These are phyloP conservation scores for Keiferia lycopersicella DNA, from an alignment of 2,888 invertebrate genomes.

Conservation along the genomic window DNA sequence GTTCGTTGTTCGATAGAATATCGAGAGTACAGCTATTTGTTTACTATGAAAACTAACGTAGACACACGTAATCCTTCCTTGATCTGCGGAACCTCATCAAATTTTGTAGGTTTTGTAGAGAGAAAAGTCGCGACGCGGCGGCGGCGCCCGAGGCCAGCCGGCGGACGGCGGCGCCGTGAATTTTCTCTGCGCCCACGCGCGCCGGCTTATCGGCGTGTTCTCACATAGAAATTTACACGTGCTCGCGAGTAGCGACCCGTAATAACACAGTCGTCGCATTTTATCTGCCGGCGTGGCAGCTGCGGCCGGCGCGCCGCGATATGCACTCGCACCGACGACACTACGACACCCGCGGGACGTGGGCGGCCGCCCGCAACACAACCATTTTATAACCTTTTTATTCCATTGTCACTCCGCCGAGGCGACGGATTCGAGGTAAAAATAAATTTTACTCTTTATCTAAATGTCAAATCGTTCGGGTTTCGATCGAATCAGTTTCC, in stretches of 20 bases:
- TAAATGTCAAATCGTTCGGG: slow-evolving; percentile 81
- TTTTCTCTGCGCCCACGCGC: slow-evolving; percentile 68
- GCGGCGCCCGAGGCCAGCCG: slow-evolving; percentile 37
- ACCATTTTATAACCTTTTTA: slow-evolving; percentile 80
- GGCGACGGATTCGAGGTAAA: slow-evolving; percentile 69
- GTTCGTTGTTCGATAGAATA: background rate
- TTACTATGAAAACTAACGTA: slow-evolving; percentile 7
- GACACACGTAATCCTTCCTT: slow-evolving; percentile 13
- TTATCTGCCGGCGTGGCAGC: slow-evolving; percentile 68
- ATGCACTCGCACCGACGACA: slow-evolving; percentile 63
- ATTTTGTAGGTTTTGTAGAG: slow-evolving; percentile 36
- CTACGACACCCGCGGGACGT: slow-evolving; percentile 72
- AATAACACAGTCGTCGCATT: slow-evolving; percentile 72
- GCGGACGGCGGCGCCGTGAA: slow-evolving; percentile 52
- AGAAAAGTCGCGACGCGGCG: slow-evolving; percentile 49
- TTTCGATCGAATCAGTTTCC: slow-evolving; percentile 80
- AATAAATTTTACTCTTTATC: slow-evolving; percentile 81
- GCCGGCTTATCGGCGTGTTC: slow-evolving; percentile 69
- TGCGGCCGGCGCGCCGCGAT: slow-evolving; percentile 48
- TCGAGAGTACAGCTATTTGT: slow-evolving; percentile 7
- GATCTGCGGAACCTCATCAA: slow-evolving; percentile 43
- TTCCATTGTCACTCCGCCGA: slow-evolving; percentile 77
- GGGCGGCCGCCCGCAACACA: slow-evolving; percentile 69
- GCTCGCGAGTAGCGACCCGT: slow-evolving; percentile 68
- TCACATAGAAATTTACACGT: slow-evolving; percentile 79